These are phyloP conservation scores for Zootermopsis nevadensis DNA, from an alignment of 2,888 invertebrate species.

Conservation along the genomic window DNA sequence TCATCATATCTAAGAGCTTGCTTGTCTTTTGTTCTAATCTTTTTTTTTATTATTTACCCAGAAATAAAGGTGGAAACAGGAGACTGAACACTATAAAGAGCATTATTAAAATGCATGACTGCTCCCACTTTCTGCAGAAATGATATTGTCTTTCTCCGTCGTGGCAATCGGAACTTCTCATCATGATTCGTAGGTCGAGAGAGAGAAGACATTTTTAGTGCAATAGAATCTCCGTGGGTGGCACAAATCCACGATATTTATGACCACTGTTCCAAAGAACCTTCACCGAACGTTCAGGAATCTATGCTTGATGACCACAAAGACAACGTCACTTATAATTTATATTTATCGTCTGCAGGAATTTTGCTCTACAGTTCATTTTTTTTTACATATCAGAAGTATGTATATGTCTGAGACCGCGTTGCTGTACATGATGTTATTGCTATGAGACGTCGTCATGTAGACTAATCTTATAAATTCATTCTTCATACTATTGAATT, in stretches of 20 bases:
- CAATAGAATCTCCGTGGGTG: conserved; percentile 27
- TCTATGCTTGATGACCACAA: background rate
- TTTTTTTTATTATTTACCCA: background rate
- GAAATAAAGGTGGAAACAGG: background rate
- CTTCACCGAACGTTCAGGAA: conserved; percentile 14
- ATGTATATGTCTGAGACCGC: background rate
- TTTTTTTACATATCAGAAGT: background rate
- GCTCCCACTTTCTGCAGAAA: background rate
- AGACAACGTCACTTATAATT: background rate
- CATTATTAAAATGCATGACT: background rate
- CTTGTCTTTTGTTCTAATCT: background rate
- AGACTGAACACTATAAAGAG: background rate
- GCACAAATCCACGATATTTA: conserved; percentile 25
- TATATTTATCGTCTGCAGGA: conserved; percentile 2
- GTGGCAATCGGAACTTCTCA: background rate
- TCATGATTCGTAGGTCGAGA: background rate
- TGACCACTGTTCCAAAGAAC: background rate
- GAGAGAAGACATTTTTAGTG: background rate
- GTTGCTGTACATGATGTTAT: too few relatives aligned
- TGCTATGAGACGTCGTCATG: too few relatives aligned
- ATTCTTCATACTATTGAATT: too few relatives aligned
- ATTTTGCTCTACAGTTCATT: background rate
- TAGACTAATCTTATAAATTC: too few relatives aligned
- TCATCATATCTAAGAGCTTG: background rate
- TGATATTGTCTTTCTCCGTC: background rate